Base-by-base conservation (phyloP, 2,888 invertebrate species). In the Zygothrica quintamaculata region DNA sequence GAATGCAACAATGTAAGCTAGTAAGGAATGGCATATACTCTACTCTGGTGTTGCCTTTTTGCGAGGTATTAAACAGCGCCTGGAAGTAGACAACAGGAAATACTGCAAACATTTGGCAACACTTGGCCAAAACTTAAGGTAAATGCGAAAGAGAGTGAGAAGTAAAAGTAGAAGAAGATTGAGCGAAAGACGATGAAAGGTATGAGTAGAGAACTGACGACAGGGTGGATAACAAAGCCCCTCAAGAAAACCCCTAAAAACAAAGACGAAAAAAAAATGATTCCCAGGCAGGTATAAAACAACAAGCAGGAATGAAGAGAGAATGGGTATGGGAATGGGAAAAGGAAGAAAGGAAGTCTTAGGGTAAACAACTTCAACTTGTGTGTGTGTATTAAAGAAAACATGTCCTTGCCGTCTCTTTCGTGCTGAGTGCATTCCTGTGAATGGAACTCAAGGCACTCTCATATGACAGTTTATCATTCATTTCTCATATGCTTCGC, bases 381-480 rank as follows among this genome's bases (percentile, higher is more conserved):
- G 29, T 29, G 29, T 29, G 29, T 29, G 5, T n/a, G 29, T 29
- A 5, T 29, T 29, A n/a, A 5, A 43, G n/a, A n/a, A 46, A 40
- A 34, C 72, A 66, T 67, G 58, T 64, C 74, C 67, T 72, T 72
- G 56, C 64, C 65, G 59, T 60, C 29, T 18, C 16, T 34, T 6
- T 56, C 57, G 29, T 9, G 47, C 66, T 72, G 71, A 56, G 69
- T 43, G 65, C 75, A 73, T 71, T 77, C 68, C 74, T 69, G 68
- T 88, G 88, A 86, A 88, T 81, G 88, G 84, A 81, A 84, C 81
- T 75, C 77, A 77, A 74, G 84, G 77, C 80, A 84, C 51, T 22
- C 51, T 22, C 18, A 5, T 22, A 61, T 71, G 77, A 74, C 71
- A 70, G 58, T 79, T 59, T 62, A 68, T 80, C 87, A 86, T 76